Evolutionary conservation across 1,140 invertebrate species (phyloP), one percentile per base, ranked within the genome.

Genomic region (Rhyzopertha dominica): DNA sequence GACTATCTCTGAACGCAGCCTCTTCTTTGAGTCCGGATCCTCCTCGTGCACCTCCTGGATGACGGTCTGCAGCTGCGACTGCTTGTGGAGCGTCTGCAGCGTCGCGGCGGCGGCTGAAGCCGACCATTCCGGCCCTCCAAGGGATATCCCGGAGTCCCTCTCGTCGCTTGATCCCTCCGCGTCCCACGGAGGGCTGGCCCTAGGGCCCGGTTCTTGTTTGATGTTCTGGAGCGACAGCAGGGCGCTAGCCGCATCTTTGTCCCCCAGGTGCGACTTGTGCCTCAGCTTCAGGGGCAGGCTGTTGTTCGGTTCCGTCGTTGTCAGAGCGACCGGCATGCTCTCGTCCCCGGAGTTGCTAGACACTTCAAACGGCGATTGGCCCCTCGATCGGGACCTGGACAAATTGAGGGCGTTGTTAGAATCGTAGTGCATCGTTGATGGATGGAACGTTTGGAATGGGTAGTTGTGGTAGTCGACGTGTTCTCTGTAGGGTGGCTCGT

Each of bases 191-290:
- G 86, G 86, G 13, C 83, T 85, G 3, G 80, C 81, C 28, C 85
- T 70, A 2, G 78, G 74, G 9, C 79, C 82, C 0, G 84, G 84
- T 62, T 90, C 87, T 58, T 89, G 85, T 58, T 86, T 89, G 63
- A 85, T 90, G 53, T 84, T 84, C 60, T 86, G 87, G 2, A 85
- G 75, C 2, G 85, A 82, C 0, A 88, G 71, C 3, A 87, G 73
- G 0, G 85, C 84, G 52, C 77, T 85, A 1, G 86, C 85, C 1
- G 86, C 84, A 59, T 90, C 88, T 57, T 90, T 89, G 63, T 92
- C 87, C 0, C 87, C 87, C 30, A 92, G 74, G 55, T 90, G 84
- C n/a, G 84, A 85, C 66, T 95, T 95, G 75, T 95, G 90, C 51
- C 91, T 79, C 38, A 95, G 72, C 66, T 95, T 95, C 53, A 91